Evolutionary conservation across 1,140 invertebrate genomes (phyloP).

Genomic region (Saccostrea cuccullata): DNA sequence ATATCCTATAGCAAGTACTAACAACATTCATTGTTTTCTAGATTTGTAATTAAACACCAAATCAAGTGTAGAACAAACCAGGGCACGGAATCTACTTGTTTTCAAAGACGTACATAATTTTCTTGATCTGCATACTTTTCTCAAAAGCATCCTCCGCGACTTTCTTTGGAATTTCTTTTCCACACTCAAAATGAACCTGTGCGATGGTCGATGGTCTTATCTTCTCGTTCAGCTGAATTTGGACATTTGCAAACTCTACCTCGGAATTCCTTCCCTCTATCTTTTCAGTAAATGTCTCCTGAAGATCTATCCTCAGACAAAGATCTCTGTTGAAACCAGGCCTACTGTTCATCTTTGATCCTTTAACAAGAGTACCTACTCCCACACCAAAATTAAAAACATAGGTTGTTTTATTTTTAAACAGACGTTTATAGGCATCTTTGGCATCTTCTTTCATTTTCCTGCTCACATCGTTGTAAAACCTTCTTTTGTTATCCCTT

Average conservation of each 20-base stretch:
- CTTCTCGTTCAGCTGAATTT: not conserved
- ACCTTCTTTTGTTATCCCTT: too few species aligned
- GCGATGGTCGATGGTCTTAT: not conserved
- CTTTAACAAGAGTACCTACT: not conserved
- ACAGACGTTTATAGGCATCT: too few species aligned
- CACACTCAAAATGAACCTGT: not conserved
- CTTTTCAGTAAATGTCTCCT: not conserved
- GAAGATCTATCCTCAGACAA: not conserved
- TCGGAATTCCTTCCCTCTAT: not conserved
- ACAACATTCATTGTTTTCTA: too few species aligned
- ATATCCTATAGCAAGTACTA: too few species aligned
- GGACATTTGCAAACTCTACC: not conserved
- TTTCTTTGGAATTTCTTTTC: not conserved
- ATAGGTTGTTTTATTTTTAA: too few species aligned
- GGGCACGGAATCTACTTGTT: too few species aligned
- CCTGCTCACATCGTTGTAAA: too few species aligned
- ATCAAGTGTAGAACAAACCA: too few species aligned
- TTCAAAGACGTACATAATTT: not conserved
- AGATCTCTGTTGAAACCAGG: not conserved
- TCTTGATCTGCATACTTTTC: not conserved
- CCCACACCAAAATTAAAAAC: too few species aligned
- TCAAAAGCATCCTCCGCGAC: not conserved
- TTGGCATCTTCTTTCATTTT: too few species aligned
- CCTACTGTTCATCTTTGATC: not conserved
- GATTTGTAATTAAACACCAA: too few species aligned